Evolutionary conservation across 2,113 vertebrate genomes (phyloP).

Genomic region (Chloropsis hardwickii): DNA sequence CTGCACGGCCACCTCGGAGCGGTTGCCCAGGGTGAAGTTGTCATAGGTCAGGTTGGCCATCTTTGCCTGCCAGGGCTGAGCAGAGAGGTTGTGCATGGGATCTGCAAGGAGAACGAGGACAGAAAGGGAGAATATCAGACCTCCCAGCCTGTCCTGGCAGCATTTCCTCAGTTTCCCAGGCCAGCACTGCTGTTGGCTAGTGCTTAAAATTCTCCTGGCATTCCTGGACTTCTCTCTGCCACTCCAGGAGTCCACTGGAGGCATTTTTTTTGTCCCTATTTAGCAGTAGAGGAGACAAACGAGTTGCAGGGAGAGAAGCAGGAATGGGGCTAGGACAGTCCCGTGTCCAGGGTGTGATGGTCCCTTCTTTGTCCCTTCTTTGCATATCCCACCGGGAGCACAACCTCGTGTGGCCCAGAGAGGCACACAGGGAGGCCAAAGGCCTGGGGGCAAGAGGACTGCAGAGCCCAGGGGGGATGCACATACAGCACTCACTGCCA

Average conservation of each 20-base stretch:
- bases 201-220: background rate
- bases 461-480: fast-evolving
- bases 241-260: background rate
- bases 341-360: background rate
- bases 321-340: background rate
- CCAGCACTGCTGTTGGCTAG: background rate
- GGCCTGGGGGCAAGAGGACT: background rate
- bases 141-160: background rate
- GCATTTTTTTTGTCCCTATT: background rate
- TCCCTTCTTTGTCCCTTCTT: background rate
- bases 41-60: slow-evolving; percentile 82
- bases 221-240: background rate
- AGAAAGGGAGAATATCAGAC: background rate
- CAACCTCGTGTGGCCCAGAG: fast-evolving
- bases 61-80: slow-evolving; percentile 48
- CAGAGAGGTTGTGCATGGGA: slow-evolving; percentile 74
- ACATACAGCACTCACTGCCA: background rate
- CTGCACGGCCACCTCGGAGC: slow-evolving; percentile 33
- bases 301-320: background rate
- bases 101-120: slow-evolving; percentile 59
- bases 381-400: background rate
- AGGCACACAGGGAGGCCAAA: background rate
- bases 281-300: background rate
- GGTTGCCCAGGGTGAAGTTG: slow-evolving; percentile 71
- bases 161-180: background rate